A percentile compares a stretch with the other conserved stretches of the same genome.
These are phyloP conservation scores for Apteryx owenii DNA, from an alignment of 2,113 vertebrate genomes.

Conservation along the genomic window DNA sequence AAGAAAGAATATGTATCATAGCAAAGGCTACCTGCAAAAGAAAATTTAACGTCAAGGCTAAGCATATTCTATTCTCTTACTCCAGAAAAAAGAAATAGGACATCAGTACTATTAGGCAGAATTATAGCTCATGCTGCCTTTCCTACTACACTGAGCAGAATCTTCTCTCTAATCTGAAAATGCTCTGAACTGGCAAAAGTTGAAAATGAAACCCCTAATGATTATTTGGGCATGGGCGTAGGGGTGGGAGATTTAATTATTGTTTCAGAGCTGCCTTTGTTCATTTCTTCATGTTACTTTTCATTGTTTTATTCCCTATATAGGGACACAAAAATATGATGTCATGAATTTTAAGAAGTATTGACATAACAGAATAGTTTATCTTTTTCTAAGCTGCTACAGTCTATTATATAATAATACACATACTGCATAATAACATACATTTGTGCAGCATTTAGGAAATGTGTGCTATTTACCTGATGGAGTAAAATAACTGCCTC, in stretches of 20 bases:
- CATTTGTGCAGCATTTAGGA: slow-evolving; percentile 23
- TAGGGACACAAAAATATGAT: background rate
- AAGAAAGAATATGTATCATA: background rate
- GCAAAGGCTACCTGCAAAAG: background rate
- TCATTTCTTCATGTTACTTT: background rate
- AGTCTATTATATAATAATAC: slow-evolving; percentile 26
- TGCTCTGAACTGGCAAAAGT: background rate
- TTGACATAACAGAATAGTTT: background rate
- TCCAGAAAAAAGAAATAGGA: background rate
- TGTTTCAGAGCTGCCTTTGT: background rate
- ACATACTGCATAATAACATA: slow-evolving; percentile 34
- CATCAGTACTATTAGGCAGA: background rate
- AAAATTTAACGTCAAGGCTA: background rate
- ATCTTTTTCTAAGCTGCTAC: background rate
- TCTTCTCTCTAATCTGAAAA: background rate
- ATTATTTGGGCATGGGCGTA: background rate
- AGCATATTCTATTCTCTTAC: background rate
- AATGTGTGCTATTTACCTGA: slow-evolving; percentile 41
- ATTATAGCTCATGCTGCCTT: background rate
- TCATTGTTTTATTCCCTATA: background rate
- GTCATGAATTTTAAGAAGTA: background rate
- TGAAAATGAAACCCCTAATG: background rate
- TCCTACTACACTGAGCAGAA: background rate
- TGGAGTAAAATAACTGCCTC: slow-evolving; percentile 54
- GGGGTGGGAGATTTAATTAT: background rate